Base-by-base conservation (phyloP, 2,888 invertebrate species). In the Sphaerophoria rueppellii region DNA sequence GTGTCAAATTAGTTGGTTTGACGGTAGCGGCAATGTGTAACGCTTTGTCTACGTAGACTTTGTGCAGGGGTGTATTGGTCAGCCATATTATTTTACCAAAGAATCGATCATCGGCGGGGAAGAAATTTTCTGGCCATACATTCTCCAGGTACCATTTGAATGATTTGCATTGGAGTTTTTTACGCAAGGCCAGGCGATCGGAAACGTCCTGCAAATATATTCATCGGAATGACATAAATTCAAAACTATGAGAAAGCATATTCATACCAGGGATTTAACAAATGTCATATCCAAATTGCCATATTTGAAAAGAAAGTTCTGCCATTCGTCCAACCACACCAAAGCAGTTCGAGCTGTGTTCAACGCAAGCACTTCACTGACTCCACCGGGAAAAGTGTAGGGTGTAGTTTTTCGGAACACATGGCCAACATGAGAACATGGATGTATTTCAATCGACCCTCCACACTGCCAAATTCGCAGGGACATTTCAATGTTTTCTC, bases 291-390 rank as follows among this genome's bases (percentile, higher is more conserved):
- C 94, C 50, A 95, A 94, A 87, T 94, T 95, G 89, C 97, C 97
- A 88, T 97, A 96, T 90, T 96, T 96, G 90, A 97, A 97, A 89
- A 95, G 97, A 91, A 98, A 98, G 85, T 96, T 95, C 11, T 96
- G 96, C 96, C 98, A 99, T 73, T 99, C 96, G 90, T 99, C 99
- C 96, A 99, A 97, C 99, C 99, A 99, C 0, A 99, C 99, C 2
- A 96, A 93, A 0, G 98, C 98, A 0, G 98, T 98, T 77, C 99
- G 93, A 0, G 98, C 98, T 46, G 98, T 93, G 92, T 99, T 99
- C 0, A 96, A 94, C 87, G 97, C 96, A 0, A 99, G 93, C 2
- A 91, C 89, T 87, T 96, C 95, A 0, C 95, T 94, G 5, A 98
- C 96, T 0, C 98, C 99, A 0, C 98, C 98, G 0, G 97, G 96